Evolutionary conservation across 2,888 invertebrate genomes (phyloP), one percentile per base, ranked within the genome.

Genomic region (Agrilus cyanescens): DNA sequence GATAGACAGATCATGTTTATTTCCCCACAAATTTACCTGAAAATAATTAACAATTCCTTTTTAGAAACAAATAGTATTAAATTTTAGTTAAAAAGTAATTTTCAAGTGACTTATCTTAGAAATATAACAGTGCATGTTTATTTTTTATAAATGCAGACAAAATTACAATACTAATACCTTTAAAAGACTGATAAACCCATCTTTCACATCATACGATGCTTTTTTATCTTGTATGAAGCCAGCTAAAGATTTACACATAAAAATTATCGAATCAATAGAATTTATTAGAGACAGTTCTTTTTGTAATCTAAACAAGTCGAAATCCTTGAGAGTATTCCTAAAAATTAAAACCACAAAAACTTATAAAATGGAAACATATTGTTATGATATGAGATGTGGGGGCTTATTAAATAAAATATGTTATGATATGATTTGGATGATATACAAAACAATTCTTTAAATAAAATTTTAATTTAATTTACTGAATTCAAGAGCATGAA

Each of bases 1-100:
- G 35, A 96, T 69, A 0, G 94, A 94, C 38, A 98, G 66, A 68
- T 98, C 98, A 60, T 87, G 88, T 60, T 87, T 85, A 67, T 98
- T 98, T 1, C 94, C 87, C 97, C 97, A 98, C 10, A 98, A 70
- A 57, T 83, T 80, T 12, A 84, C 59, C 78, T 85, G 63, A 1
- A 69, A 53, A 54, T 46, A n/a, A 32, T 32, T 32, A 32, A 41
- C 6, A 44, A 37, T 32, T 25, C 18, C 18, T 34, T 7, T 20
- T 29, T 29, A 14, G 7, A 33, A 38, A 29, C 10, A 12, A n/a
- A n/a, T n/a, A n/a, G n/a, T n/a, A n/a, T n/a, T n/a, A n/a, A n/a
- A n/a, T n/a, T n/a, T n/a, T n/a, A n/a, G n/a, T n/a, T n/a, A n/a
- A n/a, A n/a, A n/a, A n/a, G n/a, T n/a, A 32, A 30, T 32, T 5